Base-by-base conservation (phyloP, 2,888 invertebrate genomes). In the Lutraria lutraria region DNA sequence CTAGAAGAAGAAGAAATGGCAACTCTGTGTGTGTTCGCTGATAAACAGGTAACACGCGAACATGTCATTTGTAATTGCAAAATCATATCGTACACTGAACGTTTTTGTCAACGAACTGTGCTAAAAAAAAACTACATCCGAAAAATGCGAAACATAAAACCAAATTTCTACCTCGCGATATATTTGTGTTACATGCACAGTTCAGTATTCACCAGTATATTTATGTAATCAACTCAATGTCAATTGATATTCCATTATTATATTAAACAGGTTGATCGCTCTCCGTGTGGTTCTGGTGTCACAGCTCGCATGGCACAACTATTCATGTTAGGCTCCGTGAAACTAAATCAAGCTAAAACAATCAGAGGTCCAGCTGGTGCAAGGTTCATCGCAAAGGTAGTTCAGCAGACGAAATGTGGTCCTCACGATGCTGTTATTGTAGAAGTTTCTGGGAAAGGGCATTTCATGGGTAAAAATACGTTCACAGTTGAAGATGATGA, bases 261-360 rank as follows among this genome's bases (percentile, higher is more conserved):
- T 72, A 29, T 72, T 25, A 88, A 91, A 6, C 92, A 97, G 96
- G 95, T 97, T 12, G 97, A 97, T 89, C 93, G 97, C n/a, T 95
- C 96, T 34, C 96, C 97, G 0, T 95, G 95, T 79, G 97, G 97
- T 3, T 97, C 97, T 0, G 97, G 96, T 19, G 95, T 95, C 0
- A 95, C 96, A 8, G 96, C 97, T 25, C 92, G 96, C 72, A 92
- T 96, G 12, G 96, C 96, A 31, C 93, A 95, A 13, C 96, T 96
- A 92, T 94, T 93, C 82, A 87, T 89, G 29, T 94, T 93, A 81
- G 93, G 94, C 8, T 90, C 91, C 56, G 93, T 96, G 15, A 54
- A 86, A 3, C 80, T 95, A 6, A 93, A 94, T 21, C 94, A 96
- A 88, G 88, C 86, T 21, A 93, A 95, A 19, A 92, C 87, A 34